Evolutionary conservation across 2,888 invertebrate species (phyloP).

Genomic region (Tipula lateralis): DNA sequence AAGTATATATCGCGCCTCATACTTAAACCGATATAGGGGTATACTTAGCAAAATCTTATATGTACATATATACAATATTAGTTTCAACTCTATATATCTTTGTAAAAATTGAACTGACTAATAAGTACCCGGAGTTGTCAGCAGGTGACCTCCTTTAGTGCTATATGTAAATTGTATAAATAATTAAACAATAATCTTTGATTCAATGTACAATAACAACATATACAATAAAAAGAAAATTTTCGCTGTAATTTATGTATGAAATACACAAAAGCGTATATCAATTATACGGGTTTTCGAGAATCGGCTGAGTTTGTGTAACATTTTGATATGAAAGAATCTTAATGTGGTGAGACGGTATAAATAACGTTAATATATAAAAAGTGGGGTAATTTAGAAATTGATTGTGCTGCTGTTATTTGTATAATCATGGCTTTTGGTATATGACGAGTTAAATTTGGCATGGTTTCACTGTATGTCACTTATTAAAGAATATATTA

Average conservation of each 20-base stretch:
- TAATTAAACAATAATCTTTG: conserved; percentile 15
- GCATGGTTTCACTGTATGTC: too few relatives aligned
- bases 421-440: too few relatives aligned
- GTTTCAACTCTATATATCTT: not conserved
- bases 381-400: not conserved
- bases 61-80: not conserved
- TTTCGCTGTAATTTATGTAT: not conserved
- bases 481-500: too few relatives aligned
- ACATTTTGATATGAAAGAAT: not conserved
- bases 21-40: not conserved
- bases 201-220: too few relatives aligned
- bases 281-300: not conserved
- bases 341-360: not conserved
- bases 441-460: too few relatives aligned
- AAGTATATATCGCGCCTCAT: not conserved
- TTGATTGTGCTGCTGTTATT: not conserved
- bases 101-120: conserved; percentile 33
- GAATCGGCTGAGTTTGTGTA: not conserved
- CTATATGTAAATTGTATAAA: not conserved
- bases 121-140: conserved; percentile 34
- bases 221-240: conserved; percentile 13
- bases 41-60: not conserved
- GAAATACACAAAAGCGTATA: not conserved
- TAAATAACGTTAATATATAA: not conserved
- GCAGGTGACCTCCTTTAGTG: conserved; percentile 27